Evolutionary conservation across 2,797 vertebrate species (phyloP).

Genomic region (Martes flavigula): DNA sequence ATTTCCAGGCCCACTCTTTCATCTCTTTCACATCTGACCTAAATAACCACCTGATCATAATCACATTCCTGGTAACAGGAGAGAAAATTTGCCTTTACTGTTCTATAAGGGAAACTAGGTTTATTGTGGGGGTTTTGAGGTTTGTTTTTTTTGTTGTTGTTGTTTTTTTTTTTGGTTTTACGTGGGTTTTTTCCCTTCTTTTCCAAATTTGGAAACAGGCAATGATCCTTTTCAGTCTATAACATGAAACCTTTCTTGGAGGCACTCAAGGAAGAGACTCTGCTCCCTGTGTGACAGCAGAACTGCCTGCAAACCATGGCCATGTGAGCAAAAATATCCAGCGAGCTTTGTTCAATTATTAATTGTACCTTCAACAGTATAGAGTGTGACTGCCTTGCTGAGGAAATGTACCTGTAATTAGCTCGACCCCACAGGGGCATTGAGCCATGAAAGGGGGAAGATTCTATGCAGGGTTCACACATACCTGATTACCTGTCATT

Average conservation of each 20-base stretch:
- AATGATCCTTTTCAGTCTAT: slow-evolving; percentile 46
- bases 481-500: slow-evolving; percentile 50
- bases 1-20: background rate
- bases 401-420: slow-evolving; percentile 76
- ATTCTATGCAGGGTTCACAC: slow-evolving; percentile 15
- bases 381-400: slow-evolving; percentile 53
- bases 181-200: background rate
- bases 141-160: no score
- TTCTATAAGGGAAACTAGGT: background rate
- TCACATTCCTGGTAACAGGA: slow-evolving; percentile 10
- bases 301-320: slow-evolving; percentile 27
- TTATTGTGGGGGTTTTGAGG: background rate
- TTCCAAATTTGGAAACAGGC: slow-evolving; percentile 46
- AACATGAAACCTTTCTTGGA: slow-evolving; percentile 19
- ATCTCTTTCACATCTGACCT: slow-evolving; percentile 21
- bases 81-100: background rate
- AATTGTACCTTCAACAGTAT: slow-evolving; percentile 57
- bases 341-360: slow-evolving; percentile 76
- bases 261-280: slow-evolving; percentile 31
- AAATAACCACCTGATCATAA: slow-evolving; percentile 44
- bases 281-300: slow-evolving; percentile 24
- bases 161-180: background rate
- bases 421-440: slow-evolving; percentile 40
- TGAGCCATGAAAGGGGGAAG: slow-evolving; percentile 40
- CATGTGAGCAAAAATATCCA: slow-evolving; percentile 53